Base-by-base conservation (phyloP, 2,888 invertebrate species). In the Callyntrura sp. region DNA sequence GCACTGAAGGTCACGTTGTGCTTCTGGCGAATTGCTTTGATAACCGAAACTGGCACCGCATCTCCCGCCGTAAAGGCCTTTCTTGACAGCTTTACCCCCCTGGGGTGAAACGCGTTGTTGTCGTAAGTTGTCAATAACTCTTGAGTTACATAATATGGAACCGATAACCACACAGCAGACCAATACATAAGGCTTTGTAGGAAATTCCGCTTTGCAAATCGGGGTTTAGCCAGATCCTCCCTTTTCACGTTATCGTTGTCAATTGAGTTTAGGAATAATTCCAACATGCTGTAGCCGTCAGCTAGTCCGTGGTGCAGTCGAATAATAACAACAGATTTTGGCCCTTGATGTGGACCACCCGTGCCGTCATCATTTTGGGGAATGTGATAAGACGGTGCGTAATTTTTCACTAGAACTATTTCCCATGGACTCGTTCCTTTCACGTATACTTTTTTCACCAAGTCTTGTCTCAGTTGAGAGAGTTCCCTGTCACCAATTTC, bases 251-350 rank as follows among this genome's bases (percentile, higher is more conserved):
- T 85, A 35, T 91, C 88, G 14, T 90, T 84, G 45, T 91, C 84
- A 83, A 92, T 92, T 12, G 91, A 85, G 43, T 91, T 91, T 48
- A 92, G 48, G 48, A 90, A 91, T 9, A 91, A 17, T 65, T 92
- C 90, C 0, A 92, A 84, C 78, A 92, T 85, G 17, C 90, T 89
- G 62, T 91, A 92, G 0, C 92, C 92, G 85, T 92, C 92, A n/a
- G 90, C 68, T 20, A 91, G 76, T 9, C 84, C 88, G 78, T 92
- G 92, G 62, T 92, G 92, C 11, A 91, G 25, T 68, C 90, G 48
- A 9, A 92, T 57, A 25, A 90, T 85, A 8, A 92, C 88, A 12
- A 92, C 90, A 11, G 91, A 88, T 55, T 92, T 92, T 25, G 55
- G 68, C 0, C 87, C 87, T 57, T 25, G 70, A 43, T 87, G 45